Evolutionary conservation across 2,888 invertebrate genomes (phyloP), one percentile per base, ranked within the genome.

Genomic region (Archaeoteleia sp.): DNA sequence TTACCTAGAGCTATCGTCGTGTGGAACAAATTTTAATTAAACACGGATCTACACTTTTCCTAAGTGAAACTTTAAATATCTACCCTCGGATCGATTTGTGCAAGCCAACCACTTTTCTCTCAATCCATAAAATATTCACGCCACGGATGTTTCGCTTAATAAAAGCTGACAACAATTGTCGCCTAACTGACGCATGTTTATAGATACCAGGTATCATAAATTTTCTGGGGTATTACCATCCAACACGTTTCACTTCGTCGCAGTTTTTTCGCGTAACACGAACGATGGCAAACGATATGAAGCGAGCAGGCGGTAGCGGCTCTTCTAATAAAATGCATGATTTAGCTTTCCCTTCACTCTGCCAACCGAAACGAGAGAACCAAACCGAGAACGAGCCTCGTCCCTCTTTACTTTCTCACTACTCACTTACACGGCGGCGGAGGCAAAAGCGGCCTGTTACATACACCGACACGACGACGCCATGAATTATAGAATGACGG

Each of bases 401-500:
- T 75, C 77, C 80, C 78, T 75, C 76, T 78, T 78, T 78, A 77
- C 78, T 73, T 75, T 72, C 73, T 75, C 75, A 70, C 61, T 55
- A 25, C 53, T 62, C 69, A 55, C 62, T 74, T 69, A 74, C 75
- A 61, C 43, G 73, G 67, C 32, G 25, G 53, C 45, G 42, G 54
- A 67, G 62, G 60, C 65, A 57, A 63, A 67, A 66, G 61, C 67
- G 60, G 70, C 71, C 68, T 70, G 76, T 71, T 74, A 74, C 74
- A 65, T 74, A 73, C 71, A 75, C 70, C 69, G 66, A 73, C 72
- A 74, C 72, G 76, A 78, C 80, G 81, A 81, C 78, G 80, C 77
- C 83, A 82, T 85, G 84, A 85, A 85, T 85, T 84, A 85, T 85
- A 83, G 81, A 85, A 81, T 82, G 78, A 78, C 76, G 80, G 83